These are phyloP conservation scores for Drosophila willistoni DNA, from an alignment of 1,140 invertebrate genomes.

Conservation along the genomic window DNA sequence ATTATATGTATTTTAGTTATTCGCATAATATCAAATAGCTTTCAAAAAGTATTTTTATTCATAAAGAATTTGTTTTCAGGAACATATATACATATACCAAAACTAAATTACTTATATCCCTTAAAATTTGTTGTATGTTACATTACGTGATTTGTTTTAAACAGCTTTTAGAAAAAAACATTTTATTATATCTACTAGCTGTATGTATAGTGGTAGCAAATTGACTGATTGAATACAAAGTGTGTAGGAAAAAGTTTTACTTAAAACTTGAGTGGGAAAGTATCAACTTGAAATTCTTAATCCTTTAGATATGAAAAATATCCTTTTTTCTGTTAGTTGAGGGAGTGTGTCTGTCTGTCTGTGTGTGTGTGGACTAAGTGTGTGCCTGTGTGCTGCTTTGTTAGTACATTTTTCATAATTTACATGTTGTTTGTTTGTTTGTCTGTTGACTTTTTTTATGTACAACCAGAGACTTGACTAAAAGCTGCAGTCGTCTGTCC, in stretches of 20 bases:
- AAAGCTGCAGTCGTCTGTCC: conserved; percentile 56
- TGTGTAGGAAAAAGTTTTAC: background rate
- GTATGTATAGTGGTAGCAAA: background rate
- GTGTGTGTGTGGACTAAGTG: conserved; percentile 2
- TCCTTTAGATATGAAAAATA: conserved; percentile 2
- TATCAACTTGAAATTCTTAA: background rate
- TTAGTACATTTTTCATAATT: conserved; percentile 81
- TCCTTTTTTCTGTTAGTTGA: background rate
- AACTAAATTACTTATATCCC: no score
- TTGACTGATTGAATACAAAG: background rate
- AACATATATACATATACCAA: no score
- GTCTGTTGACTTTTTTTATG: conserved; percentile 78
- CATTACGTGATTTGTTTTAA: background rate
- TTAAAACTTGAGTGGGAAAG: background rate
- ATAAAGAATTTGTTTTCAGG: no score
- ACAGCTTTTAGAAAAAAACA: background rate
- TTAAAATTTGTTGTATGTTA: no score
- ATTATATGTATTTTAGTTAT: no score
- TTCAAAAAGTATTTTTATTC: no score
- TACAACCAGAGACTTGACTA: conserved; percentile 75
- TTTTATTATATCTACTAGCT: background rate
- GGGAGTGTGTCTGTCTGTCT: conserved; percentile 12
- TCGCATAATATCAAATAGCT: no score
- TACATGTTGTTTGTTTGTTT: conserved; percentile 75
- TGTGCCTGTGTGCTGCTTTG: conserved; percentile 56